Base-by-base conservation (phyloP, 2,888 invertebrate species). In the Sinhomidia bicolor region DNA sequence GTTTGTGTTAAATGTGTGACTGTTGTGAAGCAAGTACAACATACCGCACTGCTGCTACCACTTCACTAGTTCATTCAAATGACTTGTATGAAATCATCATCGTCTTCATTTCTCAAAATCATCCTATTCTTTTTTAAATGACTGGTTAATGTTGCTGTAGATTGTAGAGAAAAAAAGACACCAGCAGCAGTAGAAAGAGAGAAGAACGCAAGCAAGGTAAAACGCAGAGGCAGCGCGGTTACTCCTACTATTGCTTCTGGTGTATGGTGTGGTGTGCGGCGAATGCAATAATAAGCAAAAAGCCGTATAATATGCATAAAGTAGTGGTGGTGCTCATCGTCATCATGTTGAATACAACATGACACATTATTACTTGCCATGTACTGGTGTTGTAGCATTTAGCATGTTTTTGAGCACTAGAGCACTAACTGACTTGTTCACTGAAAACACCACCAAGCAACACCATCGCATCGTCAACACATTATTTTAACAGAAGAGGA, bases 31-130 rank as follows among this genome's bases (percentile, higher is more conserved):
- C 7, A 65, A 65, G 32, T 36, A 32, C 36, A 7, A 65, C 36
- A 51, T 3, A 4, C 9, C 7, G n/a, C 20, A 20, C 23, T 3
- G 2, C 17, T n/a, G 20, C 26, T 62, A 62, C 62, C n/a, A 32
- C 65, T 65, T 12, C 17, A 71, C 20, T 71, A 3, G 44, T 44
- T 71, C 62, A 62, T 44, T 71, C 44, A 44, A 71, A 20, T 41
- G 71, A 71, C 41, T 44, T 71, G 71, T 71, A 44, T 44, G 71
- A 71, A 71, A 71, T 71, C 65, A 65, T 65, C 17, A 65, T 65
- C 65, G 14, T n/a, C 57, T 29, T 36, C 6, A 36, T 20, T n/a
- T 17, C 7, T 10, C 65, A 65, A 5, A 6, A 29, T 62, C 1
- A 26, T 29, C 20, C 17, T 17, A n/a, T 65, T 36, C 29, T 36